phyloP scores from a whole-genome alignment of 2,113 vertebrate species.

The Lonchura striata region DNA sequence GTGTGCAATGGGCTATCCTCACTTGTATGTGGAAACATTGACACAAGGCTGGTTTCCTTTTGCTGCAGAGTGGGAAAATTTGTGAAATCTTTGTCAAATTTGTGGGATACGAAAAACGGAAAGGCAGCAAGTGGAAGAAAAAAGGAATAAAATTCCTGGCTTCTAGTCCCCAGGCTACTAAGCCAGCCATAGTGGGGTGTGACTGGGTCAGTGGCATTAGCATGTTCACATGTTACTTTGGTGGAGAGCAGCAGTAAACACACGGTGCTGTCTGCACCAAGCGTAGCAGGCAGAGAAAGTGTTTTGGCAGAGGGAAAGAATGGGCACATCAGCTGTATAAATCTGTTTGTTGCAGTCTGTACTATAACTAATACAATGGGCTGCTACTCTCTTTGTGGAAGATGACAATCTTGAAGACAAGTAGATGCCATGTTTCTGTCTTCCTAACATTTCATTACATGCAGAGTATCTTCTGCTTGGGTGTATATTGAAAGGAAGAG shows the following conservation, averaged over 20 bases:
- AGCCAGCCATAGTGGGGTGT: neutral
- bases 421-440: neutral
- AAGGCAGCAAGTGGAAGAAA: constrained; percentile 43
- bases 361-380: neutral
- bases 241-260: neutral
- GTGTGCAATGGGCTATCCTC: neutral
- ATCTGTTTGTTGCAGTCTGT: neutral
- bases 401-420: neutral
- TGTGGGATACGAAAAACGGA: constrained; percentile 33
- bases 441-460: neutral
- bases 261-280: neutral
- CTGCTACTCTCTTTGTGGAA: neutral
- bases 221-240: neutral
- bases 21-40: constrained; percentile 15
- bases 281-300: neutral
- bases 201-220: neutral
- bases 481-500: neutral
- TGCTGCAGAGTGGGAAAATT: constrained; percentile 37
- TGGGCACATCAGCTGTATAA: neutral
- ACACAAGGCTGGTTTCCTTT: constrained; percentile 30
- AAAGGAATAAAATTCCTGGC: constrained; percentile 24
- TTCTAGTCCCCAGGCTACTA: neutral
- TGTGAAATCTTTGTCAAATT: constrained; percentile 37
- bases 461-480: neutral
- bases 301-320: neutral